A percentile compares a stretch with the other conserved stretches of the same genome.
Evolutionary conservation across 2,113 vertebrate species (phyloP).

Genomic region (Forbesichthys papilliferus): DNA sequence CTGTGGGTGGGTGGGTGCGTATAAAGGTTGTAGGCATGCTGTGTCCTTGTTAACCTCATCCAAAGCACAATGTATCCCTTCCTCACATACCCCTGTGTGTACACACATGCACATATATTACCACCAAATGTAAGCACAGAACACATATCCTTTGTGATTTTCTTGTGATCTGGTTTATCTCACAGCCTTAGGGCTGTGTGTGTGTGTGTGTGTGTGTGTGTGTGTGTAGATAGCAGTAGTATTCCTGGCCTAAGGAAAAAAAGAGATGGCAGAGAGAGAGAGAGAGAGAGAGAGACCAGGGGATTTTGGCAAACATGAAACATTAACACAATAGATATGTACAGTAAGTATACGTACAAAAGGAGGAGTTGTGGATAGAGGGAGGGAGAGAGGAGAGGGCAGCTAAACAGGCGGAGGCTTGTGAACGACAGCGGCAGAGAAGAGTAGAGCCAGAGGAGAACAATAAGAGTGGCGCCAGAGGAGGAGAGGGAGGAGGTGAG

Average conservation of each 20-base stretch:
- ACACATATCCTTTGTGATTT: slow-evolving; percentile 19
- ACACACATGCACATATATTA: background rate
- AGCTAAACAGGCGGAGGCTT: no score
- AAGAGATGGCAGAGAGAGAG: background rate
- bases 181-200: slow-evolving; percentile 27
- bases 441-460: slow-evolving; percentile 31
- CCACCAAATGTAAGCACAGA: slow-evolving; percentile 9
- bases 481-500: slow-evolving; percentile 23
- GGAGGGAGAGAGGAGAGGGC: no score
- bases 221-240: background rate
- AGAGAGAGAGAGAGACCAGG: background rate
- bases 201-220: slow-evolving; percentile 4
- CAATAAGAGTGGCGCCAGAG: slow-evolving; percentile 26
- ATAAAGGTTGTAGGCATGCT: background rate
- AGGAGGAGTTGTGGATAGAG: no score
- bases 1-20: slow-evolving; percentile 16
- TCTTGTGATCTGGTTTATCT: slow-evolving; percentile 50
- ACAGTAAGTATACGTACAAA: no score
- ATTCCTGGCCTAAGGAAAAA: background rate
- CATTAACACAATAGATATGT: no score
- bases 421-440: slow-evolving; percentile 5
- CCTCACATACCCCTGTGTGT: background rate
- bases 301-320: no score
- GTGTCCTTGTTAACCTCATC: no score
- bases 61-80: no score